A percentile compares a stretch with the other conserved stretches of the same genome.
Evolutionary conservation across 2,888 invertebrate genomes (phyloP).

Genomic region (Dilophus febrilis): DNA sequence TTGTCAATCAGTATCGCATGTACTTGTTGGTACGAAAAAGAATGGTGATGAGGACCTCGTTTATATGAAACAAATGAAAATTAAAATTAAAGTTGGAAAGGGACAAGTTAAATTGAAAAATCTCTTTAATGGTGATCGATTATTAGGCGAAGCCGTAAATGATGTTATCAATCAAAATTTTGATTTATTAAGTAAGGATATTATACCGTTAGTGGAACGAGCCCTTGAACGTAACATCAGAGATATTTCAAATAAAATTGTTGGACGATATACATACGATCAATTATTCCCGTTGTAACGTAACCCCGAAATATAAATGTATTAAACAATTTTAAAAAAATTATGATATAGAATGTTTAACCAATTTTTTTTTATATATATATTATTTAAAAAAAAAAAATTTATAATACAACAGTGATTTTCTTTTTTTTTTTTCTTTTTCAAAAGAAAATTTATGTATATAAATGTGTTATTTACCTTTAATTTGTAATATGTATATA

Average conservation of each 20-base stretch:
- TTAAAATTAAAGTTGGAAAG: constrained; percentile 32
- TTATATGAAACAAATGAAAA: constrained; percentile 26
- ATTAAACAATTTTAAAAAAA: too few relatives aligned
- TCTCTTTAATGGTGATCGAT: constrained; percentile 36
- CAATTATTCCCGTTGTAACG: constrained; percentile 32
- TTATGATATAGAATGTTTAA: too few relatives aligned
- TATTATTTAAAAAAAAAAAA: too few relatives aligned
- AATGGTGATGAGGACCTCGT: constrained; percentile 30
- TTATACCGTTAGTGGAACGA: constrained; percentile 36
- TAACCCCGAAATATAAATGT: too few relatives aligned
- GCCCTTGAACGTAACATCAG: constrained; percentile 30
- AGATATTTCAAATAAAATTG: constrained; percentile 33
- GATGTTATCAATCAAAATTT: constrained; percentile 38
- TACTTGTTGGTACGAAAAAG: too few relatives aligned
- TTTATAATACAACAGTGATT: too few relatives aligned
- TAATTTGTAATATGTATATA: too few relatives aligned
- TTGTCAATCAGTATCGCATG: too few relatives aligned
- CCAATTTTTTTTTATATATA: too few relatives aligned
- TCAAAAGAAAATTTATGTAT: too few relatives aligned
- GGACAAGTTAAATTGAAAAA: constrained; percentile 33
- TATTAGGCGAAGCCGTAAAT: constrained; percentile 35
- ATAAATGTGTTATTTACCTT: too few relatives aligned
- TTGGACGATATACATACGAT: constrained; percentile 30
- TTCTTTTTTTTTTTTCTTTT: too few relatives aligned
- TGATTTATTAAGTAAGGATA: constrained; percentile 32